Evolutionary conservation across 1,140 invertebrate species (phyloP).

Genomic region (Drosophila albomicans): DNA sequence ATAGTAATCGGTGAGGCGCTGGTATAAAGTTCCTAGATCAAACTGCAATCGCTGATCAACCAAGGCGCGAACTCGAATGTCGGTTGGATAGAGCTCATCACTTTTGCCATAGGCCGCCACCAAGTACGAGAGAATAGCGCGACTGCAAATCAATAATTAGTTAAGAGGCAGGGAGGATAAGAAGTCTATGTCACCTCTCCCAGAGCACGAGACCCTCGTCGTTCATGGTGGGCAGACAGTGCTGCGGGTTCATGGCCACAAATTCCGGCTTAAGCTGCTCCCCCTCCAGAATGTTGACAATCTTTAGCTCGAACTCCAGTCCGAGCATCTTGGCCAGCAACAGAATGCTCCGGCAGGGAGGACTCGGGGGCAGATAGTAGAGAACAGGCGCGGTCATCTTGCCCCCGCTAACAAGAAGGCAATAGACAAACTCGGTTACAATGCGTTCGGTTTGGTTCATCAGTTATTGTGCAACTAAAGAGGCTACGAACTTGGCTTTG

Average conservation of each 20-base stretch:
- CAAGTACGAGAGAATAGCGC: constrained; percentile 90
- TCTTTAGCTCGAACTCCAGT: constrained; percentile 86
- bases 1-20: constrained; percentile 86
- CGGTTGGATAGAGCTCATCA: constrained; percentile 89
- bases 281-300: constrained; percentile 85
- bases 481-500: neutral
- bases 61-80: constrained; percentile 88
- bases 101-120: constrained; percentile 90
- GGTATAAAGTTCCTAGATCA: constrained; percentile 89
- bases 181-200: constrained; percentile 85
- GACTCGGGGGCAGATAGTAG: constrained; percentile 87
- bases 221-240: constrained; percentile 89
- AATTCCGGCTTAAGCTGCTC: constrained; percentile 86
- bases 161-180: neutral
- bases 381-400: constrained; percentile 86
- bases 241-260: constrained; percentile 88
- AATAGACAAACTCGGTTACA: constrained; percentile 84
- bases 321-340: constrained; percentile 86
- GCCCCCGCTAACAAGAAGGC: constrained; percentile 80
- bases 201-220: constrained; percentile 88
- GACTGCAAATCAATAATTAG: constrained; percentile 84
- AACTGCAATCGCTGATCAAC: constrained; percentile 91
- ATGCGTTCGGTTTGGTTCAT: constrained; percentile 75
- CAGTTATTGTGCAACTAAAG: constrained; percentile 48
- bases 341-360: constrained; percentile 86